These are phyloP conservation scores for Sminthurides aquaticus DNA, from an alignment of 2,888 invertebrate genomes.

Conservation along the genomic window DNA sequence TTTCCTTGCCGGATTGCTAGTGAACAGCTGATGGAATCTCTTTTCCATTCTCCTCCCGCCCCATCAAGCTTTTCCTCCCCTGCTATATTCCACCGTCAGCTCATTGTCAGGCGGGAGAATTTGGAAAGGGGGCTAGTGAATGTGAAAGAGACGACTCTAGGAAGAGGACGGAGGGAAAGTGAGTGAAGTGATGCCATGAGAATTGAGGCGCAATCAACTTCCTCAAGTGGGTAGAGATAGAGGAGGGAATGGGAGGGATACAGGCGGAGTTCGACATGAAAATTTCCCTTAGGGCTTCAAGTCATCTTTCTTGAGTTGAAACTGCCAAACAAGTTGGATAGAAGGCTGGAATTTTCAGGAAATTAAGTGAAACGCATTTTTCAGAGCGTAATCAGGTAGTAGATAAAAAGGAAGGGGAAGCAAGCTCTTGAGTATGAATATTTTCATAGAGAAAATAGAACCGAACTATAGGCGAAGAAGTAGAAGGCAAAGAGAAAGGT, in stretches of 20 bases:
- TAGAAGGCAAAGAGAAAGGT: no score
- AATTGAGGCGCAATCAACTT: conserved; percentile 3
- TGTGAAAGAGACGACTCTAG: no score
- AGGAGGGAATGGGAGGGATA: neutral
- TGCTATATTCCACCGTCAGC: no score
- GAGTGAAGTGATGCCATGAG: neutral
- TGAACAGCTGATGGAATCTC: no score
- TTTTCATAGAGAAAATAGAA: neutral
- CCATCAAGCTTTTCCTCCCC: no score
- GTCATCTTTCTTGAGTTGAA: neutral
- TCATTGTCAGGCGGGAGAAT: no score
- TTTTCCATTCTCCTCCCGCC: no score
- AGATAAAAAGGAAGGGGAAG: neutral
- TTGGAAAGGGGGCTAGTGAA: no score
- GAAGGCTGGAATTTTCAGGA: conserved; percentile 11
- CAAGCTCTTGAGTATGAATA: neutral
- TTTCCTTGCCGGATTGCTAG: no score
- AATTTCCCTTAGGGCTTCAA: neutral
- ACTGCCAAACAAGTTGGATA: neutral
- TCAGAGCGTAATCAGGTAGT: conserved; percentile 21
- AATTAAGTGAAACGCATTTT: conserved; percentile 27
- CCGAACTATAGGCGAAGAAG: no score
- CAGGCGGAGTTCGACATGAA: neutral
- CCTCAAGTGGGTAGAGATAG: neutral
- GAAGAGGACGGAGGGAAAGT: neutral